Evolutionary conservation across 2,113 vertebrate species (phyloP).

Genomic region (Trogon surrucura): DNA sequence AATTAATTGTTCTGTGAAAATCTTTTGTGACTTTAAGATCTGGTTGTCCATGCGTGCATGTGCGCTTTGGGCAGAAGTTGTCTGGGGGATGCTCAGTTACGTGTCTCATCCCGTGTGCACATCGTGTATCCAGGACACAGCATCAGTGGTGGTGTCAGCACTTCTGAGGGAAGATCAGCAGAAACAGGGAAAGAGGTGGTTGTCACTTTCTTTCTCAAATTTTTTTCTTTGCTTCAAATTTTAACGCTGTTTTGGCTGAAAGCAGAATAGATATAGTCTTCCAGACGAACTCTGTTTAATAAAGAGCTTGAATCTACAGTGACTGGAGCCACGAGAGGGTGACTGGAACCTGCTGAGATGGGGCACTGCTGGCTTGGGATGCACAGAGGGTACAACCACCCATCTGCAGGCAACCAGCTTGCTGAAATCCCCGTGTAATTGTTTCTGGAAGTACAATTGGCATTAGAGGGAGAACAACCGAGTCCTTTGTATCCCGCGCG

Average conservation of each 20-base stretch:
- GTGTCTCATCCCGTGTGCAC: rapidly evolving
- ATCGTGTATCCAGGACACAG: neutral
- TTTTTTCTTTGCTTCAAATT: neutral
- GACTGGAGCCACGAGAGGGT: neutral
- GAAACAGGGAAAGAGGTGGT: neutral
- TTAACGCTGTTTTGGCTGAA: neutral
- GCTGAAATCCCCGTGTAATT: rapidly evolving
- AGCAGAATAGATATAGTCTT: rapidly evolving
- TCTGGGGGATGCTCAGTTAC: neutral
- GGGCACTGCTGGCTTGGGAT: neutral
- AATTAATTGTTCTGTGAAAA: conserved; percentile 53
- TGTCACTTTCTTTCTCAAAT: neutral
- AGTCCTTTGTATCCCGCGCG: neutral
- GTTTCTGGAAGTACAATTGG: neutral
- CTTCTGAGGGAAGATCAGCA: neutral
- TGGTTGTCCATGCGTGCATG: neutral
- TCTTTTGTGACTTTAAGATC: conserved; percentile 35
- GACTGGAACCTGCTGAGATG: too few species aligned
- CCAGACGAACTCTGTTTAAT: neutral
- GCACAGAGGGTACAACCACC: rapidly evolving
- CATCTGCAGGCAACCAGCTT: rapidly evolving
- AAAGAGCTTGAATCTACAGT: neutral
- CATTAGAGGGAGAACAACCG: neutral
- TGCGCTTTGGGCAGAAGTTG: neutral
- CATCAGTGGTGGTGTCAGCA: neutral